Percentiles rank a stretch among this genome's conserved stretches.
phyloP scores from a whole-genome alignment of 1,140 invertebrate genomes.

The Lepidostoma basale region DNA sequence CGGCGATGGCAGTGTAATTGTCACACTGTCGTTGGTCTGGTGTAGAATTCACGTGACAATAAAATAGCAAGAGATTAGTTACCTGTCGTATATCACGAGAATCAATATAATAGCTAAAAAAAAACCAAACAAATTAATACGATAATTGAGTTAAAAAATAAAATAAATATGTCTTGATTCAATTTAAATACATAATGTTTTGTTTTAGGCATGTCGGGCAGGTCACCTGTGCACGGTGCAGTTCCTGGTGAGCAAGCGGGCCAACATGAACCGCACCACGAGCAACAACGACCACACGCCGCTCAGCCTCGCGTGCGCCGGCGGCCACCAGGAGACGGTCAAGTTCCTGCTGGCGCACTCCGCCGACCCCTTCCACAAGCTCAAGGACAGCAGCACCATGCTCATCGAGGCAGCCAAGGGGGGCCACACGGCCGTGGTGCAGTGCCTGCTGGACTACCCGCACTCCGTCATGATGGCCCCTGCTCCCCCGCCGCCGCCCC shows the following conservation, averaged over 20 bases:
- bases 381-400: conserved; percentile 99
- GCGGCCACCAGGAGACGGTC: conserved; percentile 91
- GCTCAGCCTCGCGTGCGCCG: conserved; percentile 94
- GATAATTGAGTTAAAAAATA: no score
- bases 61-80: no score
- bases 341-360: conserved; percentile 87
- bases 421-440: conserved; percentile 94
- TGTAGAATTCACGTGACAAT: no score
- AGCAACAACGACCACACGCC: conserved; percentile 99
- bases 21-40: no score
- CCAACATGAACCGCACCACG: conserved; percentile 92
- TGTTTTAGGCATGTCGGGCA: conserved; percentile 81
- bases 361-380: conserved; percentile 93
- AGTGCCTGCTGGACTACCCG: conserved; percentile 92
- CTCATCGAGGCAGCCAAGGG: conserved; percentile 98
- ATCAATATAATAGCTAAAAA: no score
- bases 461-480: conserved; percentile 76
- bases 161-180: neutral
- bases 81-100: no score
- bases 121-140: no score
- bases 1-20: no score
- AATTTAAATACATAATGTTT: no score
- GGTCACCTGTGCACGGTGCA: conserved; percentile 98
- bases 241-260: conserved; percentile 91
- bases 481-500: conserved; percentile 42